Evolutionary conservation across 2,888 invertebrate species (phyloP).

Genomic region (Neoscelio sp.): DNA sequence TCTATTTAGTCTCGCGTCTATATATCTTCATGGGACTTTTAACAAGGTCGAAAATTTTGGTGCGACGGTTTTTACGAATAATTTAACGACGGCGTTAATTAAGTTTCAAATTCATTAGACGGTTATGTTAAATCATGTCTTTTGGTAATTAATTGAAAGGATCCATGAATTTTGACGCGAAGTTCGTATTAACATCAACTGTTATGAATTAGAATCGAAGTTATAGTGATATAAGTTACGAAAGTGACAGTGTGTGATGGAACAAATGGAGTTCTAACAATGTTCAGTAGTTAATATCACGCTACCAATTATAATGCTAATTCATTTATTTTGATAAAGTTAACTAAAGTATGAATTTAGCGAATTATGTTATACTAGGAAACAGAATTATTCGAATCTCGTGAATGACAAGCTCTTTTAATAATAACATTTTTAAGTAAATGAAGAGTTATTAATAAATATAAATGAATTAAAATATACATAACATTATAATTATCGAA

Average conservation of each 20-base stretch:
- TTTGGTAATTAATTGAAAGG: conserved; percentile 47
- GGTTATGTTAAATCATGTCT: conserved; percentile 11
- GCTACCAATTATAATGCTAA: conserved; percentile 44
- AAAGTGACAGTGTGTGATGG: conserved; percentile 39
- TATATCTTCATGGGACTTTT: not conserved
- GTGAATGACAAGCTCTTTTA: not conserved
- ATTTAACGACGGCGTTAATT: conserved; percentile 33
- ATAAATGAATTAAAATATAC: no score
- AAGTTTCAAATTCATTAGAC: no score
- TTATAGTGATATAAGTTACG: conserved; percentile 42
- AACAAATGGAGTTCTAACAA: conserved; percentile 31
- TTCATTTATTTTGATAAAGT: conserved; percentile 51
- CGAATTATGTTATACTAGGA: conserved; percentile 15
- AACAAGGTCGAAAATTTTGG: no score
- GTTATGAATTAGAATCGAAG: conserved; percentile 49
- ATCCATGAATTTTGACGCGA: conserved; percentile 22
- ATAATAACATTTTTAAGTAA: no score
- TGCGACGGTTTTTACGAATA: not conserved
- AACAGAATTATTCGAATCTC: conserved; percentile 16
- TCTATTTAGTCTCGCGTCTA: conserved; percentile 22
- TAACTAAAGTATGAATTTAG: conserved; percentile 30
- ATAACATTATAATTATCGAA: no score
- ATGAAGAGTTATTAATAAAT: no score
- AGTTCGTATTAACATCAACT: conserved; percentile 26
- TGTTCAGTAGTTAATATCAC: conserved; percentile 47